Evolutionary conservation across 2,888 invertebrate genomes (phyloP), one percentile per base, ranked within the genome.

Genomic region (Thera britannica): DNA sequence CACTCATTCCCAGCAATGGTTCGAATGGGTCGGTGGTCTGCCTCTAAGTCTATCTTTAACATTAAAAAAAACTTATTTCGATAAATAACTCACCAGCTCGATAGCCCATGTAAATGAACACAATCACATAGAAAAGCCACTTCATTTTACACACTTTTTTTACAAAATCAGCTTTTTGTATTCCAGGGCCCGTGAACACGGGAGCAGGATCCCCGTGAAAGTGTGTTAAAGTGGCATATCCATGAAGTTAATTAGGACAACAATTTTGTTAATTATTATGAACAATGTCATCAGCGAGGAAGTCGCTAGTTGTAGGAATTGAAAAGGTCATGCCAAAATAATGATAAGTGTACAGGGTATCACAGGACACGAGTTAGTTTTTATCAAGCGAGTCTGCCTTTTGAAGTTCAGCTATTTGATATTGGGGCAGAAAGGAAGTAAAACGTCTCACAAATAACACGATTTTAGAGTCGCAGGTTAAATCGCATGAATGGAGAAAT

Each of bases 91-190:
- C 81, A 90, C 91, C 91, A 79, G 88, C 77, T 79, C 84, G 85
- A 65, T 87, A 88, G 62, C 81, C 83, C 86, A 89, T 85, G 67
- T 88, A 90, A 60, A 85, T 68, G 12, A 90, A 80, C 67, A 90
- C 84, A 51, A 89, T 70, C 68, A 87, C 80, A 73, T 86, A 88
- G 68, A 89, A 85, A 67, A 85, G 12, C 87, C 86, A 88, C 88
- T 92, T 90, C 90, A 90, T 90, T 76, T 67, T 58, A 1, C 0
- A 23, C 23, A 23, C 23, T 23, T 23, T 23, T 23, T 23, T 23
- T 23, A 23, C 1, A 23, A 23, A 23, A 9, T 57, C 12, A 2
- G 11, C 0, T 34, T 57, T 65, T 58, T 54, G 46, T 67, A n/a
- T 51, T 35, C 49, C 8, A 34, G 12, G 57, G 55, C 62, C 59